Evolutionary conservation across 2,113 vertebrate species (phyloP).

Genomic region (Choloepus hoffmanni): DNA sequence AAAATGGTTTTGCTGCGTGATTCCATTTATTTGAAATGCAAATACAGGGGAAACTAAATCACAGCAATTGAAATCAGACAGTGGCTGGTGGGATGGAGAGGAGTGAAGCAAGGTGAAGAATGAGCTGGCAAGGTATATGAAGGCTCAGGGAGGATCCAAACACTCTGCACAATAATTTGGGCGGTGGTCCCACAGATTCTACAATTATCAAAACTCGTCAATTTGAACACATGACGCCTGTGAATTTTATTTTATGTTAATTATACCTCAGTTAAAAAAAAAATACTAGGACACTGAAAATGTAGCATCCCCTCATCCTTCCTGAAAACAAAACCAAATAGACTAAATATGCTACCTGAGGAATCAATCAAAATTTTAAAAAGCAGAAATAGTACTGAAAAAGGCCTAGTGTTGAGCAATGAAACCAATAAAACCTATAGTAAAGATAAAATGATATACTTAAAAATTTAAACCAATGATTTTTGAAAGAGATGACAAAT

Average conservation of each 20-base stretch:
- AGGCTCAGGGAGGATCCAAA: background rate
- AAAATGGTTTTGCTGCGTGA: background rate
- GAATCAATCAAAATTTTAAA: slow-evolving; percentile 31
- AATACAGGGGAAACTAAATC: background rate
- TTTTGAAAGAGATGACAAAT: background rate
- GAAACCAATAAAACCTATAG: background rate
- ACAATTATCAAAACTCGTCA: background rate
- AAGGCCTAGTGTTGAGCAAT: background rate
- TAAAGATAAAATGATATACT: slow-evolving; percentile 20
- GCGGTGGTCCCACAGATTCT: background rate
- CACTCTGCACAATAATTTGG: slow-evolving; percentile 1
- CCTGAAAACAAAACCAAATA: background rate
- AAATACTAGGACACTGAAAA: background rate
- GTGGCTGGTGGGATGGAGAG: background rate
- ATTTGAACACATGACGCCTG: background rate
- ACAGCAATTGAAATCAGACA: background rate
- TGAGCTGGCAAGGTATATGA: background rate
- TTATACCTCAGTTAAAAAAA: background rate
- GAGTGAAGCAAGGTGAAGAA: background rate
- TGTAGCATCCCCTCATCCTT: background rate
- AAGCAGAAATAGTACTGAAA: background rate
- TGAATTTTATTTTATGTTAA: background rate
- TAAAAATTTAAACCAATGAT: background rate
- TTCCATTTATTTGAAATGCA: background rate
- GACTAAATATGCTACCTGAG: background rate